Evolutionary conservation across 2,113 vertebrate species (phyloP).

Genomic region (Manacus vitellinus): DNA sequence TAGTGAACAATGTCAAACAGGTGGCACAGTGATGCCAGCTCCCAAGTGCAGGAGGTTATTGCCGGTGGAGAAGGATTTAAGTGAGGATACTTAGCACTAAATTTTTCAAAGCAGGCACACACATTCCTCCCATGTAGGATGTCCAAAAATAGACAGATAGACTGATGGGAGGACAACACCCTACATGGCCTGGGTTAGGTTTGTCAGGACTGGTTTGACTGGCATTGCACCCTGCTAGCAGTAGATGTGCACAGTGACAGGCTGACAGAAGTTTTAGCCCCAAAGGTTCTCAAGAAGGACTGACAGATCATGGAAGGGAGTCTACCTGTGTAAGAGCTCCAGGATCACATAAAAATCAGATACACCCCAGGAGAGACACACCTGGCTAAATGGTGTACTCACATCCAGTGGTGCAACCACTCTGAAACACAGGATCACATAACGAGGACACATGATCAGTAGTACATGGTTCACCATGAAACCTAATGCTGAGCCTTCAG

Average conservation of each 20-base stretch:
- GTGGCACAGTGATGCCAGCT: background rate
- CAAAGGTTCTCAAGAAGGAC: background rate
- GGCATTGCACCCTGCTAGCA: accelerated
- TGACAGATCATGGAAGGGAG: background rate
- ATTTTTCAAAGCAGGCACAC: background rate
- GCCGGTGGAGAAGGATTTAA: background rate
- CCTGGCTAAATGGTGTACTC: background rate
- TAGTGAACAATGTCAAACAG: background rate
- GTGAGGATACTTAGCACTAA: background rate
- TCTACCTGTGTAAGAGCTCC: accelerated
- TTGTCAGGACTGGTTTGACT: background rate
- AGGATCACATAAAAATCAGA: background rate
- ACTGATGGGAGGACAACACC: background rate
- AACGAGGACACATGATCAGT: accelerated
- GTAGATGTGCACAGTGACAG: background rate
- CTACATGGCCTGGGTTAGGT: background rate
- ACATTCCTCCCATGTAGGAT: background rate
- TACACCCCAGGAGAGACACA: background rate
- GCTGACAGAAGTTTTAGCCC: background rate
- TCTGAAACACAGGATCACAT: background rate
- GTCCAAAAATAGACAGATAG: background rate
- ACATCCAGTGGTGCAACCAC: background rate
- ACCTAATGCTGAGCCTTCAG: background rate
- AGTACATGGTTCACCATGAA: background rate
- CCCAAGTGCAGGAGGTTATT: background rate